Base-by-base conservation (phyloP, 2,888 invertebrate genomes). In the Desoria tigrina region DNA sequence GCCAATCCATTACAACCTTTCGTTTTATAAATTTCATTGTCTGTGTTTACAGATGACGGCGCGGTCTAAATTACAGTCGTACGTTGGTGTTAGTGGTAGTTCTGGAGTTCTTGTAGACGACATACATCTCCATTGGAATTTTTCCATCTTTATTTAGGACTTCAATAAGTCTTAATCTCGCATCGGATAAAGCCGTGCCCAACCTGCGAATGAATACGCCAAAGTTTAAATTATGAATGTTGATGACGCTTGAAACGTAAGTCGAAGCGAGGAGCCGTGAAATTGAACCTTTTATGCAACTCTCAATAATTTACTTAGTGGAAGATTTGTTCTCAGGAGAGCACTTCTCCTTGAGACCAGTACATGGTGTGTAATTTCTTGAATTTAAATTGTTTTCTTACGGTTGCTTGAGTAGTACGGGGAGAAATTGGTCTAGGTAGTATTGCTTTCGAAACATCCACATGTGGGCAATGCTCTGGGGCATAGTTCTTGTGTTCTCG, bases 371-470 rank as follows among this genome's bases (percentile, higher is more conserved):
- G 32, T 32, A 32, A 32, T 4, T 4, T 32, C 32, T 32, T 51
- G 27, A 51, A 51, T 51, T 51, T 4, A 55, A 32, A 32, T 9
- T 55, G 55, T 51, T 51, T 37, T 59, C 72, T 68, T 70, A 76
- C 76, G 76, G 73, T 61, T 72, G 71, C 54, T 65, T 63, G 9
- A 76, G 65, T 9, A 76, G 61, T 11, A 61, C 65, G 7, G 74
- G 74, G n/a, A 76, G 57, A 58, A 76, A 74, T 14, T 63, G 42
- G 9, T 68, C 66, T 1, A 64, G n/a, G 58, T 71, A 76, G 42
- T 74, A 63, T 53, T 67, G 39, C 50, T 62, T 74, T 28, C 61
- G 57, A 32, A 74, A 71, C 59, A 74, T 64, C 21, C 58, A 61
- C 70, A 76, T 68, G 57, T 69, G 63, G n/a, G 42, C n/a, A 21